A percentile compares a stretch with the other conserved stretches of the same genome.
Evolutionary conservation across 2,797 vertebrate genomes (phyloP).

Genomic region (Diceros bicornis): DNA sequence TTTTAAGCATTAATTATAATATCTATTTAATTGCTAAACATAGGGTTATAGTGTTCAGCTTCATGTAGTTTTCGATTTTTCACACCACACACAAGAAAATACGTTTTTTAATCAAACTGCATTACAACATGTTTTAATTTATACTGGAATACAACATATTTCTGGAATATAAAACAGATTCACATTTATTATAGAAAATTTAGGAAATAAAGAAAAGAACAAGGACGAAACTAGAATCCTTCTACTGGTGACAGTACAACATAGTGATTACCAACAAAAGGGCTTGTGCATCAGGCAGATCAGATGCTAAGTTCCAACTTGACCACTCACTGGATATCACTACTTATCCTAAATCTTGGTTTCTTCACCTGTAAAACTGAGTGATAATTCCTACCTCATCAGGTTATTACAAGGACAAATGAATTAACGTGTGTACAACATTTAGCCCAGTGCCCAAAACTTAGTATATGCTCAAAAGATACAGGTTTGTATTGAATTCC

Average conservation of each 20-base stretch:
- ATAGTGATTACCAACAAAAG: background rate
- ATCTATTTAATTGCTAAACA: slow-evolving; percentile 50
- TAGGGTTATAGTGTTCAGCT: background rate
- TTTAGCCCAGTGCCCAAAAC: background rate
- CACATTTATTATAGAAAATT: slow-evolving; percentile 46
- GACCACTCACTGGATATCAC: background rate
- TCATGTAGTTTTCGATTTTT: slow-evolving; percentile 25
- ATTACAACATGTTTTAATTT: background rate
- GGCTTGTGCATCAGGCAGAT: background rate
- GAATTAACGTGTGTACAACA: background rate
- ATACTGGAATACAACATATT: background rate
- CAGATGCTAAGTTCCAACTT: background rate
- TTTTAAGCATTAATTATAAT: slow-evolving; percentile 46
- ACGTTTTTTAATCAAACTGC: background rate
- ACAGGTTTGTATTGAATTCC: slow-evolving; percentile 3
- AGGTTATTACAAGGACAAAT: background rate
- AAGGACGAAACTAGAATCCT: background rate
- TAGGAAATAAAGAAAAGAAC: slow-evolving; percentile 1
- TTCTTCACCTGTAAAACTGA: background rate
- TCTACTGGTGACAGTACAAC: background rate
- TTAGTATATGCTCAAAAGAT: background rate
- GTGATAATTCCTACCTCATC: background rate
- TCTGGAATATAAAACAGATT: background rate
- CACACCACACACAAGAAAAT: background rate
- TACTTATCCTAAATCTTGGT: background rate